Evolutionary conservation across 2,888 invertebrate species (phyloP).

Genomic region (Athetis lepigone): DNA sequence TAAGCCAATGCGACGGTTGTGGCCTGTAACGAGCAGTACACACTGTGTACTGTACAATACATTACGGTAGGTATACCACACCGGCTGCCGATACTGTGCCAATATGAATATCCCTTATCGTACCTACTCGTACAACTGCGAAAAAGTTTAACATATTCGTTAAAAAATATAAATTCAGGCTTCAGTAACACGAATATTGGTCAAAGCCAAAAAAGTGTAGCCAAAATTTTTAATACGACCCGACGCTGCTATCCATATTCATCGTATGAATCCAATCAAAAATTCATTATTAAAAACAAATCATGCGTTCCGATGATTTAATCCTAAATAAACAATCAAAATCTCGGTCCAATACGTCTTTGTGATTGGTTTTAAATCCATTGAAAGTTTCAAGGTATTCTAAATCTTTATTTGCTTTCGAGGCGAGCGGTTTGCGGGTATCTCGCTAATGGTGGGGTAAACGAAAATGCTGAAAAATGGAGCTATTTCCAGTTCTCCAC

Average conservation of each 20-base stretch:
- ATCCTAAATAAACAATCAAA: conserved; percentile 64
- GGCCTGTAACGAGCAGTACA: conserved; percentile 6
- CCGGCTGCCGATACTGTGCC: conserved; percentile 16
- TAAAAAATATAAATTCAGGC: conserved; percentile 7
- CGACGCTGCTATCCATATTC: conserved; percentile 21
- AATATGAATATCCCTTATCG: conserved; percentile 17
- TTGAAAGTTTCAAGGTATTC: conserved; percentile 65
- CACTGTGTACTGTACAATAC: conserved; percentile 33
- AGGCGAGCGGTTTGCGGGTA: conserved; percentile 59
- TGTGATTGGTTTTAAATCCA: conserved; percentile 70
- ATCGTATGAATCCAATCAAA: conserved; percentile 37
- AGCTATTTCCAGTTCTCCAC: conserved; percentile 62
- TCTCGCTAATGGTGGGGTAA: conserved; percentile 68
- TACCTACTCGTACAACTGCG: background rate
- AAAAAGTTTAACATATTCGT: conserved; percentile 12
- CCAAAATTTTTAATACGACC: background rate
- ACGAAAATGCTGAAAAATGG: conserved; percentile 69
- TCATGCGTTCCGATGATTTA: conserved; percentile 38
- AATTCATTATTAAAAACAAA: conserved; percentile 38
- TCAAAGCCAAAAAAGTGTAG: conserved; percentile 13
- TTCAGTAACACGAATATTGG: conserved; percentile 21
- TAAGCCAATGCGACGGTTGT: conserved; percentile 13
- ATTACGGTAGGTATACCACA: conserved; percentile 15
- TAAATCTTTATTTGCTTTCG: conserved; percentile 69
- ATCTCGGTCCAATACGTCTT: conserved; percentile 63